Conservation (phyloP, 2,113 vertebrate species). For the Neogobius melanostomus region DNA sequence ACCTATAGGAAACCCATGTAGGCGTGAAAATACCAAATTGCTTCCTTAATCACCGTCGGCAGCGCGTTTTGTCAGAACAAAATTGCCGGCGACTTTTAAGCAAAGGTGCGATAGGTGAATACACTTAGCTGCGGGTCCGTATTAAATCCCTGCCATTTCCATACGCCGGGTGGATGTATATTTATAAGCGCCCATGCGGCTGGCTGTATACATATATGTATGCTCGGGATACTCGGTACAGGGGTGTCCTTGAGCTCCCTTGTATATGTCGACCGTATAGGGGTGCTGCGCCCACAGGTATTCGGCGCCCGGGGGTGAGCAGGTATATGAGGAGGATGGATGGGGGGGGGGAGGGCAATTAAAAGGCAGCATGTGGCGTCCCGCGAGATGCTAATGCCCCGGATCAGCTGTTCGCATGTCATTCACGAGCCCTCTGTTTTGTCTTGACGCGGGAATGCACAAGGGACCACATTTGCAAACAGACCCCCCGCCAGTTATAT, state of each 20-base stretch:
- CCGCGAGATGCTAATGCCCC: constrained; percentile 80
- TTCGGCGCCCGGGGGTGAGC: too few relatives aligned
- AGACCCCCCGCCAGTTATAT: not conserved
- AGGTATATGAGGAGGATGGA: not conserved
- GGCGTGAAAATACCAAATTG: not conserved
- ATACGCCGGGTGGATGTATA: constrained; percentile 2
- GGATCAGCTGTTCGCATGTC: constrained; percentile 84
- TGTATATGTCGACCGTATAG: constrained; percentile 18
- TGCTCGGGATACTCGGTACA: not conserved
- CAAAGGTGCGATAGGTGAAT: not conserved
- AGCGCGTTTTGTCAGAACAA: not conserved
- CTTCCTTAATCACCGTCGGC: not conserved
- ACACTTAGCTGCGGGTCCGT: not conserved
- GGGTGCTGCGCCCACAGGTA: not conserved
- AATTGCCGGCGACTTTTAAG: not conserved
- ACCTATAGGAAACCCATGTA: not conserved
- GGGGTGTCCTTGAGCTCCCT: constrained; percentile 6
- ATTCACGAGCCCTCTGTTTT: constrained; percentile 80
- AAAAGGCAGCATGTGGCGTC: constrained; percentile 61
- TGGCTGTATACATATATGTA: constrained; percentile 8
- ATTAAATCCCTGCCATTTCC: not conserved
- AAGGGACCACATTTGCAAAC: constrained; percentile 18
- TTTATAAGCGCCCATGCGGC: constrained; percentile 3
- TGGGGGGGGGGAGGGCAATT: constrained; percentile 54
- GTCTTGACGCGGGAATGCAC: constrained; percentile 64